Percentiles rank a stretch among this genome's conserved stretches.
phyloP scores from a whole-genome alignment of 2,888 invertebrate species.

The Gnatocerus cornutus region DNA sequence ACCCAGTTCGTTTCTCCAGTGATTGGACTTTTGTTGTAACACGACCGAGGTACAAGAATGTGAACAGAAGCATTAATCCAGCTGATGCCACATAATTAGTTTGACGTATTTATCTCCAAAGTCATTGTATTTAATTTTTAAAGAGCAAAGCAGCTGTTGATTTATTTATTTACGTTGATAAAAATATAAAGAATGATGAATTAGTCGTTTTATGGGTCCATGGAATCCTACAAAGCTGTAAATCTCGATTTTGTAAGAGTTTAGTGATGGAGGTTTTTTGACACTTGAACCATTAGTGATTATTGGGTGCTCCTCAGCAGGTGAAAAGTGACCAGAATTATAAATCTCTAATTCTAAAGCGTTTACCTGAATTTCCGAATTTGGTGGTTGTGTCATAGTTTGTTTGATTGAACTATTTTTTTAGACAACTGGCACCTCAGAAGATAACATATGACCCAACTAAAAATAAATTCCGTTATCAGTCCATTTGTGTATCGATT shows the following conservation, averaged over 20 bases:
- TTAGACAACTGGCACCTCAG: constrained; percentile 53
- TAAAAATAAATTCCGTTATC: constrained; percentile 46
- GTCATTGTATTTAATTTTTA: constrained; percentile 40
- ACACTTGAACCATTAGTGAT: constrained; percentile 7
- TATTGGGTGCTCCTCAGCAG: neutral
- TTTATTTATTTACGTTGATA: constrained; percentile 36
- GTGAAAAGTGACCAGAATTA: neutral
- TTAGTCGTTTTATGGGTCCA: neutral
- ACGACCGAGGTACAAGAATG: constrained; percentile 21
- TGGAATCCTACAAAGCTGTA: constrained; percentile 4
- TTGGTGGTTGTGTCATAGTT: constrained; percentile 10
- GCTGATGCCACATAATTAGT: constrained; percentile 31
- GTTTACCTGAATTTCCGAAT: constrained; percentile 23
- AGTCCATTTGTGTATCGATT: constrained; percentile 37
- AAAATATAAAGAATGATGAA: constrained; percentile 11
- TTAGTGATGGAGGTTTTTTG: neutral
- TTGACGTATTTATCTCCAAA: constrained; percentile 32
- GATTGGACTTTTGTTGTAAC: constrained; percentile 6
- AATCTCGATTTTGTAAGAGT: constrained; percentile 5
- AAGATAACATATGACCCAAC: constrained; percentile 56
- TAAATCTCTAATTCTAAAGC: constrained; percentile 14
- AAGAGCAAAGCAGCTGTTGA: constrained; percentile 35
- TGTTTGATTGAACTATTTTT: constrained; percentile 37
- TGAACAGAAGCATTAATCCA: constrained; percentile 19
- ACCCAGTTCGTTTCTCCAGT: neutral